Percentiles rank a stretch among this genome's conserved stretches.
Evolutionary conservation across 2,113 vertebrate genomes (phyloP).

Genomic region (Indri indri): DNA sequence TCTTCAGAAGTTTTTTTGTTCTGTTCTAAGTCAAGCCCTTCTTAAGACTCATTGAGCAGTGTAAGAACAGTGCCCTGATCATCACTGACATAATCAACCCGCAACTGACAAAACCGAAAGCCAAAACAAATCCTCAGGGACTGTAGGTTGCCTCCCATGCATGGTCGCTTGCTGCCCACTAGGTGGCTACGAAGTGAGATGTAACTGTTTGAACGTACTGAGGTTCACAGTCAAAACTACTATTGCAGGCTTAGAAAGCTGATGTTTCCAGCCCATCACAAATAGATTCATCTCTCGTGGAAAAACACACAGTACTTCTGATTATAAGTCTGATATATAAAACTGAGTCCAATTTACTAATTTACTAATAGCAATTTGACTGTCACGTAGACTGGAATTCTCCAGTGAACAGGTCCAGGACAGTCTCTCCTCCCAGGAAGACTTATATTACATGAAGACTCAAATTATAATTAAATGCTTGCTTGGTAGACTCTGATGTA

Average conservation of each 20-base stretch:
- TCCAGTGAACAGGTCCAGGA: not conserved
- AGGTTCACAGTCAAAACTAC: not conserved
- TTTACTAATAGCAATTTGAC: not conserved
- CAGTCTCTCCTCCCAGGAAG: not conserved
- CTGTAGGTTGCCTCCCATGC: rapidly evolving
- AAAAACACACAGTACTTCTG: not conserved
- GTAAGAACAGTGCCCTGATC: not conserved
- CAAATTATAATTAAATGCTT: not conserved
- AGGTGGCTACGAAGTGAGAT: not conserved
- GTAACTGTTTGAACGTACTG: not conserved
- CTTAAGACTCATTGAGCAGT: not conserved
- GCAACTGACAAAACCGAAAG: not conserved
- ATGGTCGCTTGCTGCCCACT: too few relatives aligned
- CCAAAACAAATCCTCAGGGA: not conserved
- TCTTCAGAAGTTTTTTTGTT: not conserved
- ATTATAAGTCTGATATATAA: not conserved
- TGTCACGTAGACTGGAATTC: not conserved
- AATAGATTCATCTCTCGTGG: not conserved
- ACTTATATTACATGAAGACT: not conserved
- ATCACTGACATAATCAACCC: not conserved
- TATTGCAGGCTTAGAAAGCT: not conserved
- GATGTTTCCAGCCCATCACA: not conserved
- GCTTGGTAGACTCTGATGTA: not conserved
- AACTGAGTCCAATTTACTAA: not conserved
- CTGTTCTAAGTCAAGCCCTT: not conserved